Conservation (phyloP, 2,888 invertebrate species). For the Dilophus febrilis region DNA sequence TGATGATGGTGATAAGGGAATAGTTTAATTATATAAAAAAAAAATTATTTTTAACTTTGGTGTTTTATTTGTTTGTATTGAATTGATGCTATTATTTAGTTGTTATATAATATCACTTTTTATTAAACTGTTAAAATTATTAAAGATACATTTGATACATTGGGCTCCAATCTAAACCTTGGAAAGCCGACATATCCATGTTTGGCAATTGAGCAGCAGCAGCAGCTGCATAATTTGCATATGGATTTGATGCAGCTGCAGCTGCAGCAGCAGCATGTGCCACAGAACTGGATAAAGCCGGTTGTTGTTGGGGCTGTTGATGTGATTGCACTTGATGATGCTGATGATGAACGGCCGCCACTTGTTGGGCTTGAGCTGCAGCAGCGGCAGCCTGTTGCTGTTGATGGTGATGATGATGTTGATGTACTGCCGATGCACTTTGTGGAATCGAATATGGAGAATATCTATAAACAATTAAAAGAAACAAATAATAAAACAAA, state of each 20-base stretch:
- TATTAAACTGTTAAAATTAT: no score
- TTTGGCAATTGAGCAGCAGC: constrained; percentile 70
- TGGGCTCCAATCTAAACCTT: constrained; percentile 78
- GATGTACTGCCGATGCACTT: constrained; percentile 31
- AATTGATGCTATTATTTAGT: no score
- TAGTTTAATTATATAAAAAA: no score
- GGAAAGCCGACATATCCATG: constrained; percentile 84
- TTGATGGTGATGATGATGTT: constrained; percentile 26
- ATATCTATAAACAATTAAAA: constrained; percentile 38
- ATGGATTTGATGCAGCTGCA: constrained; percentile 41
- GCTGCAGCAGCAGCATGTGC: constrained; percentile 38
- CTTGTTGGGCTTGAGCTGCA: constrained; percentile 29
- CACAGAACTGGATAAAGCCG: constrained; percentile 30
- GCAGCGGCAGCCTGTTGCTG: constrained; percentile 25
- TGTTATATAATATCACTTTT: no score
- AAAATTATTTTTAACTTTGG: no score
- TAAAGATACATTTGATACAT: constrained; percentile 87
- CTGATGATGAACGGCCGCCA: constrained; percentile 22
- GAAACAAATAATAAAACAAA: not conserved
- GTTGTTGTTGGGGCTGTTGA: constrained; percentile 15
- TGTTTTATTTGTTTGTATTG: no score
- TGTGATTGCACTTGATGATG: constrained; percentile 11
- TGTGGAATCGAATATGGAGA: constrained; percentile 44
- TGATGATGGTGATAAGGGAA: no score
- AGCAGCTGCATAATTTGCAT: constrained; percentile 51